These are phyloP conservation scores for Siniperca knerii DNA, from an alignment of 2,113 vertebrate genomes.

Conservation along the genomic window DNA sequence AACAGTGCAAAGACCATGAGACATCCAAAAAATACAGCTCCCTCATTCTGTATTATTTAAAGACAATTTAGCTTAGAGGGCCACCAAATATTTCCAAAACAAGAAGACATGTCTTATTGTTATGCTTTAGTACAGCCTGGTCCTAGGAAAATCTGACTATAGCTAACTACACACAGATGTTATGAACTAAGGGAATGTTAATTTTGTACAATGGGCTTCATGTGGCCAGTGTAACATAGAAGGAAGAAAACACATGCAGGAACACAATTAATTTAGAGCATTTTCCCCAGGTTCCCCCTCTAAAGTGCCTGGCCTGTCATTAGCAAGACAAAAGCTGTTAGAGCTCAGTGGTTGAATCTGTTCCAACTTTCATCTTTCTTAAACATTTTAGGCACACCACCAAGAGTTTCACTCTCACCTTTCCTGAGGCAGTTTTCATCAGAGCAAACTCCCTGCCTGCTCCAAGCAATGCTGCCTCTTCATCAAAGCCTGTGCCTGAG, in stretches of 20 bases:
- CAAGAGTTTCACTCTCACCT: slow-evolving; percentile 85
- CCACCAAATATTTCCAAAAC: slow-evolving; percentile 37
- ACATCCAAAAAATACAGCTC: slow-evolving; percentile 6
- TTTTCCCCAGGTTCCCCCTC: slow-evolving; percentile 3
- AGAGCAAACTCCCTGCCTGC: slow-evolving; percentile 98
- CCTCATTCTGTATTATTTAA: slow-evolving; percentile 15
- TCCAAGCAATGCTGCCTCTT: slow-evolving; percentile 95
- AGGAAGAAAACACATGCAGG: slow-evolving; percentile 7
- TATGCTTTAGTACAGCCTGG: not conserved
- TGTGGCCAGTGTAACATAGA: slow-evolving; percentile 1
- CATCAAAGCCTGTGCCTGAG: slow-evolving; percentile 98
- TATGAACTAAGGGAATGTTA: slow-evolving; percentile 13
- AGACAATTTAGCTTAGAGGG: slow-evolving; percentile 14
- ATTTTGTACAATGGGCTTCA: slow-evolving; percentile 3
- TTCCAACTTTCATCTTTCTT: slow-evolving; percentile 26
- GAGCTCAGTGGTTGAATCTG: not conserved
- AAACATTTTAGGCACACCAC: slow-evolving; percentile 29
- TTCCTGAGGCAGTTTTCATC: slow-evolving; percentile 98
- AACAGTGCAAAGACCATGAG: not conserved
- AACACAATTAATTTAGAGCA: not conserved
- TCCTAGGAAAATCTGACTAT: slow-evolving; percentile 22
- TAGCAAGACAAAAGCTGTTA: slow-evolving; percentile 37
- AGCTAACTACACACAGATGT: slow-evolving; percentile 37
- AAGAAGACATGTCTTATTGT: not conserved
- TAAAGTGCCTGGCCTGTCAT: slow-evolving; percentile 18